Evolutionary conservation across 2,888 invertebrate genomes (phyloP).

Genomic region (Platypus cylindrus): DNA sequence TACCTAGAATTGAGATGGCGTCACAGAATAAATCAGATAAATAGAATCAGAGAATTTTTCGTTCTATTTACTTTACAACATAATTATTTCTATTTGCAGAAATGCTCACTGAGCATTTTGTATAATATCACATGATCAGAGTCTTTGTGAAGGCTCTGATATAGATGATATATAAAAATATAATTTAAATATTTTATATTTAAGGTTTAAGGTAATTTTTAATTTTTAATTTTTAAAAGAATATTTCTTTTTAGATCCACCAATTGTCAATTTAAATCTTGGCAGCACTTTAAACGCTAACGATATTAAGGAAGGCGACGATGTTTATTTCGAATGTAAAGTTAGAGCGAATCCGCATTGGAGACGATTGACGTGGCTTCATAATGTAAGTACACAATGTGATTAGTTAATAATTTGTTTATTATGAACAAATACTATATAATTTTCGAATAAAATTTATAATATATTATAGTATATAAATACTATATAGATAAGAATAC

Average conservation of each 20-base stretch:
- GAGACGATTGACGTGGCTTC: conserved; percentile 75
- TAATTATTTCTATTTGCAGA: too few species aligned
- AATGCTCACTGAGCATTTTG: too few species aligned
- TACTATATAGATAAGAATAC: too few species aligned
- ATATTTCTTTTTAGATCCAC: conserved; percentile 54
- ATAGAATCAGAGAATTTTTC: too few species aligned
- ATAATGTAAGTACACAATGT: conserved; percentile 62
- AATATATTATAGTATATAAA: not conserved
- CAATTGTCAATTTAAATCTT: conserved; percentile 66
- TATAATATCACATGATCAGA: too few species aligned
- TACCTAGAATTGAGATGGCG: too few species aligned
- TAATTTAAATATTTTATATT: too few species aligned
- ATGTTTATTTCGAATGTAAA: conserved; percentile 88
- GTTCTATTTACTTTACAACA: too few species aligned
- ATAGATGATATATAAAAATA: too few species aligned
- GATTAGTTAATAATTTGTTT: not conserved
- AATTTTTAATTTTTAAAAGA: conserved; percentile 14
- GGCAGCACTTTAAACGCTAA: conserved; percentile 75
- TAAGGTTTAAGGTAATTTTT: not conserved
- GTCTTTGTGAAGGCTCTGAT: too few species aligned
- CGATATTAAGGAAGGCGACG: conserved; percentile 86
- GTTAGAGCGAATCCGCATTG: conserved; percentile 79
- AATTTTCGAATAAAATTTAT: not conserved
- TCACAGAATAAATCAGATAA: too few species aligned
- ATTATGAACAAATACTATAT: not conserved